Evolutionary conservation across 2,888 invertebrate genomes (phyloP), one percentile per base, ranked within the genome.

Genomic region (Flexamia atlantica): DNA sequence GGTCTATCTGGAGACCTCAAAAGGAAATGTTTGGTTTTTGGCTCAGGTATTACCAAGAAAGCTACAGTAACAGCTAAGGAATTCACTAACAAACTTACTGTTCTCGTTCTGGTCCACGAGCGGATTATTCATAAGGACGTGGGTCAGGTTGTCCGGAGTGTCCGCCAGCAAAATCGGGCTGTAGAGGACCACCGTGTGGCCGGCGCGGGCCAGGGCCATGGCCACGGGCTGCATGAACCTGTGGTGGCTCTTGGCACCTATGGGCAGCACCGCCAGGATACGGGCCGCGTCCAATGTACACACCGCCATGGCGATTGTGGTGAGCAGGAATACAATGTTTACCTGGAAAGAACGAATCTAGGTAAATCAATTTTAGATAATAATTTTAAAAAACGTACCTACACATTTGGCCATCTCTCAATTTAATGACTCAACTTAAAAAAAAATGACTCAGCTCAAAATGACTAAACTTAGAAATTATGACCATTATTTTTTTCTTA

Each of bases 231-330:
- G 70, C 20, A 40, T 20, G 23, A 70, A 40, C 20, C 20, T 36
- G 20, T 70, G 70, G n/a, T 70, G 70, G 40, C 70, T 70, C 40
- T 40, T 70, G 40, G 36, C 40, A 3, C 70, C 70, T 1, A 70
- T n/a, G 10, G 70, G 70, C 23, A 40, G 28, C 40, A 70, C 10
- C 4, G 70, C 70, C 3, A 70, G 40, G 70, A 70, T 36, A n/a
- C 70, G 32, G 40, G 70, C 70, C 7, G 28, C 7, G 30, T 64
- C 0, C 10, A 28, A 28, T 3, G 64, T 9, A 17, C 10, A 30
- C 0, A 12, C 28, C 14, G 30, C 64, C 28, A 64, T 5, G 20
- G 30, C 1, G 64, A 64, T 20, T 7, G 57, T 57, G 20, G 57
- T 12, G 23, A 57, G 23, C 9, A 57, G 12, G 1, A 57, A 3